Evolutionary conservation across 2,888 invertebrate genomes (phyloP), one percentile per base, ranked within the genome.

Genomic region (Hylaea fasciaria): DNA sequence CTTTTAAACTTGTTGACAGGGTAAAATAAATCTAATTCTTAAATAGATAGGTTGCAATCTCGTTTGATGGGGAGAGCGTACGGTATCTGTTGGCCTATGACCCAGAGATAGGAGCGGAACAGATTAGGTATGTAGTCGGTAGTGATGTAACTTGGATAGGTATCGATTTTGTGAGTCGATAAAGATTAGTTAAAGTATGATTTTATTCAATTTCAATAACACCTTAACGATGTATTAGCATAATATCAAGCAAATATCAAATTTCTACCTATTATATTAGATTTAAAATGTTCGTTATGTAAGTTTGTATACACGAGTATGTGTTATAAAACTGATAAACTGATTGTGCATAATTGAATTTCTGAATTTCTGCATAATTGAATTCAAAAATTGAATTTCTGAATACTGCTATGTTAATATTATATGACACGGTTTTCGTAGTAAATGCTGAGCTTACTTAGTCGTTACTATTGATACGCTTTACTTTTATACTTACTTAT

Each of bases 1-100:
- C 75, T 78, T 74, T 80, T 73, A 71, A 75, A 69, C 63, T 57
- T 64, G 22, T 22, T 65, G 64, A 70, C 74, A 72, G 59, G 55
- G 69, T 62, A 83, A 80, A 78, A 74, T 74, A 75, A 73, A 79
- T 82, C 80, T 77, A 82, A 77, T 57, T 58, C 28, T 45, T 37
- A 50, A 66, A 70, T 53, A 32, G 52, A 62, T 79, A 81, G 70
- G 76, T 68, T 69, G 63, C 64, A 78, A 48, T 77, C 68, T 79
- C 62, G 74, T 66, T 66, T 66, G 74, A 64, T 62, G 64, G 66
- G 1, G 62, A 68, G 68, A 70, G 70, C 77, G 86, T 85, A 85
- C 88, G 86, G 87, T 86, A 87, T 86, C 84, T 77, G 51, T 67
- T 86, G 85, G 86, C 87, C 88, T 87, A 78, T 83, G 87, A 85